Evolutionary conservation across 2,888 invertebrate species (phyloP), one percentile per base, ranked within the genome.

Genomic region (Epinotia demarniana): DNA sequence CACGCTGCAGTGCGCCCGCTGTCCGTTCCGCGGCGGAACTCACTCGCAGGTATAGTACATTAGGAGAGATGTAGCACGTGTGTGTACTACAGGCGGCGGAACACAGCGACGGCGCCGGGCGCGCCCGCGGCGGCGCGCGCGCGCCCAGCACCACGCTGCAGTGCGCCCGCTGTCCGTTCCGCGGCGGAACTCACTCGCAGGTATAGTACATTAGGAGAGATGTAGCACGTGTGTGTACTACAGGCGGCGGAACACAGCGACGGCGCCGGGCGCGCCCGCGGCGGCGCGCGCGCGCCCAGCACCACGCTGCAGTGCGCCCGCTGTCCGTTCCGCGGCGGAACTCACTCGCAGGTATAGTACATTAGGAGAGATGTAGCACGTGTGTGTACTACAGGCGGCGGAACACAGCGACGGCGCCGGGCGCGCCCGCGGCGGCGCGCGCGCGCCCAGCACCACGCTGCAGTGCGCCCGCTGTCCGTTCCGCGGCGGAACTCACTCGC

Each of bases 391-490:
- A 2, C 13, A 61, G 61, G 33, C 61, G n/a, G 33, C 61, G 19
- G 33, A 33, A n/a, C 61, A 61, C 61, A 39, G 61, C 74, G 79
- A 23, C 18, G 76, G 78, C 2, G 58, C 77, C 70, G 77, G 77
- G 16, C 78, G 78, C 58, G 78, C 78, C 61, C 78, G 79, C n/a
- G 79, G 80, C 16, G 73, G 76, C 73, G 64, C 5, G 79, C 0
- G 71, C 12, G 73, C 77, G 1, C 55, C 83, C 2, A 23, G 79
- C 16, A 81, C 82, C 57, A 79, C 84, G 3, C 79, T 92, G 61
- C 92, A 92, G 82, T 93, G 93, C 72, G 90, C 92, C 6, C 79
- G 89, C 0, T 93, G 93, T 67, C 91, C 92, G 0, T 92, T 80
- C 86, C 75, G 89, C 0, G 92, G 83, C 0, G 63, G 80, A 78